Conservation (phyloP, 2,113 vertebrate genomes). For the Passer domesticus region DNA sequence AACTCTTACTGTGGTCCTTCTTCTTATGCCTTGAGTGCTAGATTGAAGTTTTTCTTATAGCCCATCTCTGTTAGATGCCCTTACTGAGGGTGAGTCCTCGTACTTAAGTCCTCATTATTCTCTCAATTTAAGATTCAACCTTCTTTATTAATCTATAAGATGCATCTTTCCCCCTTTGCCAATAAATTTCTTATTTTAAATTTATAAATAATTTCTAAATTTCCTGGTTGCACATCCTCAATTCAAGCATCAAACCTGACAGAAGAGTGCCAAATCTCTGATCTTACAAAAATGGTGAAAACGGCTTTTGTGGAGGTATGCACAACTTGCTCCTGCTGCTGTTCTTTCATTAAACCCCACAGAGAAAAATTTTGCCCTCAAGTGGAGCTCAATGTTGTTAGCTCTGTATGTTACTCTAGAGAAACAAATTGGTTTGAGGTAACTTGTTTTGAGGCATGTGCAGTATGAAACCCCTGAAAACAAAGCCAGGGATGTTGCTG, state of each 20-base stretch:
- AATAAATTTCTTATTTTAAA: background rate
- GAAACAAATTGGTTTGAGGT: background rate
- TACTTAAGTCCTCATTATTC: background rate
- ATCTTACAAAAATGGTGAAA: background rate
- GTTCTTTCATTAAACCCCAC: background rate
- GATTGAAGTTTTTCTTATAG: background rate
- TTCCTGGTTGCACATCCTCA: background rate
- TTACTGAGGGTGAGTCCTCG: background rate
- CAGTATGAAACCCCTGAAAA: background rate
- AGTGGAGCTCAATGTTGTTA: background rate
- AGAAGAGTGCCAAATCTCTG: background rate
- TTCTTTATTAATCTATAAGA: background rate
- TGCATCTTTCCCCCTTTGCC: background rate
- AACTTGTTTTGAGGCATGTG: rapidly evolving
- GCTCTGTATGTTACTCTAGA: background rate
- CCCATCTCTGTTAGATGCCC: background rate
- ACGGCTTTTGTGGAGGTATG: background rate
- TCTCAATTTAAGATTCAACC: background rate
- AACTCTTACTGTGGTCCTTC: background rate
- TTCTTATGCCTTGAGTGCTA: background rate
- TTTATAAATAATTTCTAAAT: background rate
- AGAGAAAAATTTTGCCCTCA: background rate
- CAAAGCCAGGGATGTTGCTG: background rate
- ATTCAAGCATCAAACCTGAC: background rate
- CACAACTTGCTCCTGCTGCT: background rate